Evolutionary conservation across 2,888 invertebrate genomes (phyloP).

Genomic region (Drepana falcataria): DNA sequence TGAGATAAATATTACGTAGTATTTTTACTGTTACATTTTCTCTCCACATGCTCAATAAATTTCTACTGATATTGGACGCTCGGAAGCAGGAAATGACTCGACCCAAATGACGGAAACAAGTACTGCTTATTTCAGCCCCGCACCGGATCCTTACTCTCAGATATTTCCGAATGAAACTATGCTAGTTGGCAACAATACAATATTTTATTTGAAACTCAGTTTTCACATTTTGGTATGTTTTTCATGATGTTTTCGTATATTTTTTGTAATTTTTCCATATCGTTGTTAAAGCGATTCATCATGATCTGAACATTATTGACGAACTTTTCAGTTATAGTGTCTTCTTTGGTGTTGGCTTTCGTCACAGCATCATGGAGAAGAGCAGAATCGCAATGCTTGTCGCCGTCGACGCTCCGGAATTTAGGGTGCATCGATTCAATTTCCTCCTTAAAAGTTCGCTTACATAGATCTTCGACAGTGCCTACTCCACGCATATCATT

Average conservation of each 20-base stretch:
- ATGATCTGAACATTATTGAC: constrained; percentile 30
- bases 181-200: constrained; percentile 16
- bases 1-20: too few relatives aligned
- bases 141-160: constrained; percentile 43
- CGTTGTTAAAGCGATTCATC: constrained; percentile 25
- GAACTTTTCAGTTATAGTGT: constrained; percentile 31
- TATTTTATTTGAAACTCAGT: constrained; percentile 8
- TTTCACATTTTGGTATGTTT: constrained; percentile 19
- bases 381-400: constrained; percentile 12
- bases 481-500: not conserved
- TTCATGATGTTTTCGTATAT: constrained; percentile 23
- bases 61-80: constrained; percentile 31
- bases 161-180: constrained; percentile 22
- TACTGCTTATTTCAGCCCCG: constrained; percentile 46
- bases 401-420: constrained; percentile 7
- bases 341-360: constrained; percentile 22
- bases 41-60: constrained; percentile 34
- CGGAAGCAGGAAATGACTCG: constrained; percentile 51
- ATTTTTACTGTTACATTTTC: too few relatives aligned
- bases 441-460: not conserved
- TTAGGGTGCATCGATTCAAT: constrained; percentile 7
- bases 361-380: constrained; percentile 14
- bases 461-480: not conserved
- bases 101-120: constrained; percentile 52
- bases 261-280: constrained; percentile 25